Evolutionary conservation across 2,888 invertebrate genomes (phyloP), one percentile per base, ranked within the genome.

Genomic region (Cyrtodaria siliqua): DNA sequence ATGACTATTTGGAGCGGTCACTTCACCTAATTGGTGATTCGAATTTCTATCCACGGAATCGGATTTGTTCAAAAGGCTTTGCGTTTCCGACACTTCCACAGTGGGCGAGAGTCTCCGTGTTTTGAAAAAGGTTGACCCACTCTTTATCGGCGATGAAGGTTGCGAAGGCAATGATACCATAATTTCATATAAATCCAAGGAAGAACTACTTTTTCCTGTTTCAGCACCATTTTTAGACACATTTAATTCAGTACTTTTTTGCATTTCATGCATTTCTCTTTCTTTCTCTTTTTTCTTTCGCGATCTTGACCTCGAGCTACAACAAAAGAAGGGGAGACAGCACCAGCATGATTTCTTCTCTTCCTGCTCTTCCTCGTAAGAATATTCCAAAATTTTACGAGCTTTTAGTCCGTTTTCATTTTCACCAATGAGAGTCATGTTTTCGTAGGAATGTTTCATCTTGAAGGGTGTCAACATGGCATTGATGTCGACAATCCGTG

Each of bases 391-490:
- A 49, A 86, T 85, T 56, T 85, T 85, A 20, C 83, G 57, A 20
- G 80, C 64, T 60, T 68, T 78, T 9, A 83, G 71, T n/a, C 75
- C 70, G 44, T 55, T 61, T 50, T 83, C 86, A 1, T 73, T 78
- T 8, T 77, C 80, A 14, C 83, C 87, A 16, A 87, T 68, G 55
- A 86, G 73, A 38, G 86, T 82, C 87, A 89, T 87, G 69, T 89
- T 88, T 63, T 88, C 87, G 56, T 87, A 88, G 50, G 88, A 88
- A 69, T 86, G 84, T 74, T 87, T 84, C 23, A 82, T 79, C 38
- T 85, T 80, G 24, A 86, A 80, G 0, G 86, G 86, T 14, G 85
- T 85, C 24, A 86, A 69, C 59, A 85, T 81, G 16, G 79, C 74
- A 49, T 79, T 82, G 23, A 81, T 76, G 56, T 80, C 82, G 60